Evolutionary conservation across 2,888 invertebrate genomes (phyloP), one percentile per base, ranked within the genome.

Genomic region (Ferrisia virgata): DNA sequence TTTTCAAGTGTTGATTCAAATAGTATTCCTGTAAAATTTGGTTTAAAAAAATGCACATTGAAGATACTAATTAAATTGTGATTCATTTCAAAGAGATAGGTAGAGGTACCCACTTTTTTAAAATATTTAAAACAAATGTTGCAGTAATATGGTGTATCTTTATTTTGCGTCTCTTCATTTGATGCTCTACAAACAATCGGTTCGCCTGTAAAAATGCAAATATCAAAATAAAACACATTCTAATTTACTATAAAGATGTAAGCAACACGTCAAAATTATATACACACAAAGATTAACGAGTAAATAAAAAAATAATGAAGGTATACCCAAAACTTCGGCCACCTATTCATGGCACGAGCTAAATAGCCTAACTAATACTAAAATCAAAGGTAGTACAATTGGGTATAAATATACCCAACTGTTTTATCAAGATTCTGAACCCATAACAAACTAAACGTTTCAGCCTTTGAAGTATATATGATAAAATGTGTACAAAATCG

Each of bases 1-100:
- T 89, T 87, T 89, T 89, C 85, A 90, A 86, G 87, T 90, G 90
- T 85, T 90, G 90, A 1, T 88, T 87, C 18, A 90, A 89, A 85
- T 89, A 89, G 84, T 89, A 89, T 86, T 90, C 90, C 90, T 90
- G 86, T 31, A 85, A 86, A 25, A 79, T 28, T 78, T 25, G 25
- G 25, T 31, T 3, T 40, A 79, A 72, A 18, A 4, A 72, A 31
- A 31, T 33, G 25, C 31, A 13, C 22, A 18, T 4, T 18, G 22
- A 4, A 53, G 11, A 53, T n/a, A n/a, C n/a, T n/a, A n/a, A n/a
- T n/a, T n/a, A n/a, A n/a, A n/a, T n/a, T n/a, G n/a, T n/a, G n/a
- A 13, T 53, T n/a, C 53, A 18, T 53, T 5, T 53, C 15, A 3
- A 2, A 43, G 15, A 53, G 22, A 22, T 53, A 22, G 8, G 18